Percentiles rank a stretch among this genome's conserved stretches.
Evolutionary conservation across 2,888 invertebrate species (phyloP).

Genomic region (Oeneis ivallda): DNA sequence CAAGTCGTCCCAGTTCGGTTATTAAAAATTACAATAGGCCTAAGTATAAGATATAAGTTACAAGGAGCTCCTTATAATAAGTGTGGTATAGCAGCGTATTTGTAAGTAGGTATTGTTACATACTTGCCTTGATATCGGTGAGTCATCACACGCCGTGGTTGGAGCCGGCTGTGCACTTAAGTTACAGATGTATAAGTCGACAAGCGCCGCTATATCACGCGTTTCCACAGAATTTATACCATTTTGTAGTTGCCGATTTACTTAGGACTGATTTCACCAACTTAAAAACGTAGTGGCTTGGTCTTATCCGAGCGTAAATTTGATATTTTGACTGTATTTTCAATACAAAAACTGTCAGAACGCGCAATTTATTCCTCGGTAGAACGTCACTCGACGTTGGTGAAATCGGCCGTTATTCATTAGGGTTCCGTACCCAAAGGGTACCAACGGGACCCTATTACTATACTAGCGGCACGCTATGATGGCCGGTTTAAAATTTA

Average conservation of each 20-base stretch:
- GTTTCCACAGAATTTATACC: constrained; percentile 29
- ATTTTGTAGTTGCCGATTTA: constrained; percentile 15
- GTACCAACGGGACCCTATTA: no score
- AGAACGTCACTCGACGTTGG: no score
- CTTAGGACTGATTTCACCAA: background rate
- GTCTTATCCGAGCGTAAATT: no score
- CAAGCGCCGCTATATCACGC: constrained; percentile 42
- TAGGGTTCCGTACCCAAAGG: no score
- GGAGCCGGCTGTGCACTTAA: constrained; percentile 59
- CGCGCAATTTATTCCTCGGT: no score
- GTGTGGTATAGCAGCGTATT: constrained; percentile 20
- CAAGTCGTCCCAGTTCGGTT: background rate
- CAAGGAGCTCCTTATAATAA: constrained; percentile 13
- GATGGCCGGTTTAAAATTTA: no score
- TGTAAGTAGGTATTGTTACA: constrained; percentile 36
- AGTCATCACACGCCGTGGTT: constrained; percentile 61
- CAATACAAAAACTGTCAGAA: no score
- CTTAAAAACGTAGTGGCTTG: no score
- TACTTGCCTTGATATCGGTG: constrained; percentile 52
- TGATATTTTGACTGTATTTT: no score
- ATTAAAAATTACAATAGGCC: constrained; percentile 15
- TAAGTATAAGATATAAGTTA: constrained; percentile 19
- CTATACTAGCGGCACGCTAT: no score
- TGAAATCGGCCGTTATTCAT: no score
- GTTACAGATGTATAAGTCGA: constrained; percentile 36